Evolutionary conservation across 2,888 invertebrate genomes (phyloP), one percentile per base, ranked within the genome.

Genomic region (Blomia tropicalis): DNA sequence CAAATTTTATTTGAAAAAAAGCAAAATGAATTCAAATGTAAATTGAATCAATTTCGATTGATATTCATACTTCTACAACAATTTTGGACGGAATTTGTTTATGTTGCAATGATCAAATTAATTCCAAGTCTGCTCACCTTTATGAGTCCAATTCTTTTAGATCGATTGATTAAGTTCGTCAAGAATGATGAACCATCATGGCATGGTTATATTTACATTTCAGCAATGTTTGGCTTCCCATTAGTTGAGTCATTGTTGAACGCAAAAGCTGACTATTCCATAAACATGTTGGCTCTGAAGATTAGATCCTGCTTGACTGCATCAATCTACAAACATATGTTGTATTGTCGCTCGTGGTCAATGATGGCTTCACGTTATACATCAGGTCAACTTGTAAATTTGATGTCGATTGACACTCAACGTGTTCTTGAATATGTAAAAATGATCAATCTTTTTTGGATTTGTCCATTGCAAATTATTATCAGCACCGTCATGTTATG

Each of bases 21-120:
- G 22, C n/a, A 11, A 7, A 17, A 7, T 7, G 14, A 14, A 7
- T 47, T 47, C n/a, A 7, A 14, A 7, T 5, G 17, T 32, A 5
- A 60, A 4, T 30, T 60, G 1, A 36, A 30, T 23, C 43, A 32
- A 43, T 25, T 62, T 41, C 27, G 43, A 27, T 43, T 54, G 27
- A 58, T 58, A 2, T 43, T 25, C 11, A 36, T 56, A 29, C 29
- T 56, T 14, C 2, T 56, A 11, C 23, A 25, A n/a, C 54, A 56
- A 43, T 62, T 43, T 56, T 22, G 62, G 19, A 7, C 30, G 27
- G n/a, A 62, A 43, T 36, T 29, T 30, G 2, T 62, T 7, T 31
- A 36, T 19, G 56, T 62, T 41, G 56, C 62, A 29, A n/a, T 72
- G 70, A 81, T 82, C 81, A 80, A 79, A 74, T 78, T 80, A 71